Evolutionary conservation across 2,888 invertebrate genomes (phyloP).

Genomic region (Parnassius apollo): DNA sequence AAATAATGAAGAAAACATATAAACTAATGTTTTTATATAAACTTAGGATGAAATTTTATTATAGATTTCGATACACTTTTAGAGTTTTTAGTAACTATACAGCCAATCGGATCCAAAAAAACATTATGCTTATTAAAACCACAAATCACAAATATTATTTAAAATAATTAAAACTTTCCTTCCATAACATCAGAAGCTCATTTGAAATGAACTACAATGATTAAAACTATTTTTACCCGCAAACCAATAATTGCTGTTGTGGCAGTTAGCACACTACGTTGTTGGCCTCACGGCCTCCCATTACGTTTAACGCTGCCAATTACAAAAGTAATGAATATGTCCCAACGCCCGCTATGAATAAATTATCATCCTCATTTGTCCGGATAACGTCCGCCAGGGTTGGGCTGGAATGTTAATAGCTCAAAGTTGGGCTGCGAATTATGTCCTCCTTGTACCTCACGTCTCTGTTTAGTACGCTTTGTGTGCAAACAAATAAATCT

Average conservation of each 20-base stretch:
- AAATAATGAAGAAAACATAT: too few relatives aligned
- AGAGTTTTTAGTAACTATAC: too few relatives aligned
- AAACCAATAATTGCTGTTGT: constrained; percentile 22
- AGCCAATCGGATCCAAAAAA: too few relatives aligned
- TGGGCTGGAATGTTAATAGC: constrained; percentile 43
- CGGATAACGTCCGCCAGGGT: constrained; percentile 45
- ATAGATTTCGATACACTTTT: too few relatives aligned
- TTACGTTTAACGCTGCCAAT: constrained; percentile 31
- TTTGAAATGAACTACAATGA: not conserved
- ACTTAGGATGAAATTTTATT: too few relatives aligned
- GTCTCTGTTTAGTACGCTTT: constrained; percentile 35
- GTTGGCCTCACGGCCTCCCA: constrained; percentile 11
- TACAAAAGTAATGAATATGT: constrained; percentile 36
- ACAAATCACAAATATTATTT: too few relatives aligned
- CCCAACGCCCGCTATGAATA: constrained; percentile 33
- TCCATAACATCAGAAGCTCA: not conserved
- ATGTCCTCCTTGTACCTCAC: constrained; percentile 41
- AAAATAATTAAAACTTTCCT: not conserved
- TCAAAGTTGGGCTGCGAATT: constrained; percentile 39
- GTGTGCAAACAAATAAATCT: constrained; percentile 28
- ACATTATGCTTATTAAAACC: too few relatives aligned
- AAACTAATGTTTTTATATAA: too few relatives aligned
- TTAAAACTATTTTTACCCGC: constrained; percentile 18
- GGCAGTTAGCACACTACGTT: constrained; percentile 13
- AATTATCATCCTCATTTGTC: constrained; percentile 38